Evolutionary conservation across 2,797 vertebrate species (phyloP), one percentile per base, ranked within the genome.

Genomic region (Spinus olivaceus): DNA sequence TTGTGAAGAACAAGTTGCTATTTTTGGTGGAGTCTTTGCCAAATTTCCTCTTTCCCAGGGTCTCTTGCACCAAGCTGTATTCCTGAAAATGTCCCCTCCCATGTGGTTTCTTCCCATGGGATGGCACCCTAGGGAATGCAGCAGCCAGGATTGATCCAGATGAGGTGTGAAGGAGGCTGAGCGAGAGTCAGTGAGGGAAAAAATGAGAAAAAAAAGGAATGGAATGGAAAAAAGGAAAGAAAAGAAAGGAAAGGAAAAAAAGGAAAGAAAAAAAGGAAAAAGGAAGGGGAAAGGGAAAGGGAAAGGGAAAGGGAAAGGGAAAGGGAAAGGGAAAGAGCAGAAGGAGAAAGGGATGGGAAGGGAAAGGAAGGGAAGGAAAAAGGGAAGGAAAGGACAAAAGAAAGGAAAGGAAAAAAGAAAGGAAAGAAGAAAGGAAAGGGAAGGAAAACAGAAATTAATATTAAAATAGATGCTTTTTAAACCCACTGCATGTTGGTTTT

Each of bases 1-100:
- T 85, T 57, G 74, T 0, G 2, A 94, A 85, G 95, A 93, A 71
- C 81, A 82, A 59, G 84, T 53, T 94, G 71, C 77, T 92, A 59
- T 87, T 94, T 96, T 82, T 64, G 84, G 25, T 0, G 0, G 64
- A 90, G 56, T 24, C 74, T 79, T 56, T 19, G 79, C 67, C 84
- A 74, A 59, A 69, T 89, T 64, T 65, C 46, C 72, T 47, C 61
- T 77, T 86, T 73, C 69, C 16, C n/a, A 6, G 33, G 57, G 88
- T 66, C 33, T 93, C 51, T 84, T 64, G 42, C 81, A 56, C 87
- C 66, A 39, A 50, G 30, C 53, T 66, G 3, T 23, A 3, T 42
- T 81, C 82, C 67, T 79, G 61, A 54, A 90, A 87, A 86, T 51
- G 66, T 74, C 63, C 51, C 74, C 72, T 76, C 69, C 50, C 3